Conservation (phyloP, 2,113 vertebrate genomes). For the Dolichallabes microphthalmus region DNA sequence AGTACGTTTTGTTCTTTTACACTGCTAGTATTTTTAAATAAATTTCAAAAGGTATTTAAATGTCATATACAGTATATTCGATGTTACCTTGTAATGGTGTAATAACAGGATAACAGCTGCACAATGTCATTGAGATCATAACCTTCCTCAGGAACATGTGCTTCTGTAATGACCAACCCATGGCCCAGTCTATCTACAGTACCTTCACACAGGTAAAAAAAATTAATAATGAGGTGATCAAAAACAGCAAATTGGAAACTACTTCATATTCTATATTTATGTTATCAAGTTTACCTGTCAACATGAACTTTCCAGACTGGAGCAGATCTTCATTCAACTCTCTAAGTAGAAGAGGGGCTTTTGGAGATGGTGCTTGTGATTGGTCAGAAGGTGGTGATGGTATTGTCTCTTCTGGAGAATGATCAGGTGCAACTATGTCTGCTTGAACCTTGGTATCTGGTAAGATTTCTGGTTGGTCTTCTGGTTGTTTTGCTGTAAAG, state of each 20-base stretch:
- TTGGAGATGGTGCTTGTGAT: constrained; percentile 45
- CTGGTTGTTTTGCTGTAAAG: constrained; percentile 47
- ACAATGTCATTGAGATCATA: constrained; percentile 65
- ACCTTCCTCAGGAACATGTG: constrained; percentile 62
- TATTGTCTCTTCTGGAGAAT: constrained; percentile 47
- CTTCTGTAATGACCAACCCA: constrained; percentile 73
- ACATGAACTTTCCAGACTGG: constrained; percentile 71
- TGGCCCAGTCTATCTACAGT: constrained; percentile 80
- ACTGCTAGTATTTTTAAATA: background rate
- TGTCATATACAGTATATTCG: background rate
- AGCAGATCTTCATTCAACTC: constrained; percentile 73
- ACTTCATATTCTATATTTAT: background rate
- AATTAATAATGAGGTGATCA: background rate
- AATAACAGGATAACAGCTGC: constrained; percentile 73
- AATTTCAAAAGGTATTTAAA: background rate
- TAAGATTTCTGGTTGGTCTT: constrained; percentile 41
- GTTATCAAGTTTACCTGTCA: constrained; percentile 63
- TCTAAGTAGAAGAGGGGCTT: constrained; percentile 58
- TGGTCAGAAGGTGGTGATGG: constrained; percentile 49
- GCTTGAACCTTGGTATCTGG: constrained; percentile 56
- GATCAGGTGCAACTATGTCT: constrained; percentile 54
- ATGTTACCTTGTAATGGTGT: constrained; percentile 80
- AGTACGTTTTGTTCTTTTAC: background rate
- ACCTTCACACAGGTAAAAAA: constrained; percentile 55
- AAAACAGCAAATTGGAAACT: background rate